Evolutionary conservation across 2,888 invertebrate genomes (phyloP).

Genomic region (Dolomedes plantarius): DNA sequence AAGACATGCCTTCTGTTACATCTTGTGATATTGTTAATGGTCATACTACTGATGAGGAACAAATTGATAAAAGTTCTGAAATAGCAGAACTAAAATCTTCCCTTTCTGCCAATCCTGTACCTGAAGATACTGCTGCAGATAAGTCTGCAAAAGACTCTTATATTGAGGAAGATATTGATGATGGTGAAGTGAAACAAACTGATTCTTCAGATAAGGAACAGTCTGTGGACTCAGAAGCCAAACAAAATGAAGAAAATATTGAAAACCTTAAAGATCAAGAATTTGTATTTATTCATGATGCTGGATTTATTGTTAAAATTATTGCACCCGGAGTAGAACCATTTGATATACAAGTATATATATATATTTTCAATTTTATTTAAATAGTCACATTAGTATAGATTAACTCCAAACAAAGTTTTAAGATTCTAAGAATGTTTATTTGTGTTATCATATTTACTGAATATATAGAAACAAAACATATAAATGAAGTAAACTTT

Average conservation of each 20-base stretch:
- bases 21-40: slow-evolving; percentile 53
- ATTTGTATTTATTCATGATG: slow-evolving; percentile 91
- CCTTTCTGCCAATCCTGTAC: slow-evolving; percentile 4
- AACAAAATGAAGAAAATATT: slow-evolving; percentile 34
- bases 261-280: slow-evolving; percentile 76
- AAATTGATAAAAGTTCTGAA: slow-evolving; percentile 27
- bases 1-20: slow-evolving; percentile 24
- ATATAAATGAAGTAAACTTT: too few species aligned
- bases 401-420: too few species aligned
- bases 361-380: background rate
- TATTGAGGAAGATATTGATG: slow-evolving; percentile 63
- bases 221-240: slow-evolving; percentile 27
- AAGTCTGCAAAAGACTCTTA: slow-evolving; percentile 27
- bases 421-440: too few species aligned
- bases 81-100: slow-evolving; percentile 27
- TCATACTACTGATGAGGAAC: slow-evolving; percentile 25
- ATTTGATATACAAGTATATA: slow-evolving; percentile 91
- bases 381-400: too few species aligned
- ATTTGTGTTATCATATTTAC: too few species aligned
- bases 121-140: slow-evolving; percentile 12
- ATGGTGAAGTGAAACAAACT: slow-evolving; percentile 21
- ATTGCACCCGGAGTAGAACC: slow-evolving; percentile 92
- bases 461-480: too few species aligned
- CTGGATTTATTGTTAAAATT: slow-evolving; percentile 95
- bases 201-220: slow-evolving; percentile 12